Percentiles rank a stretch among this genome's conserved stretches.
These are phyloP conservation scores for Lepilemur septentrionalis DNA, from an alignment of 2,797 vertebrate species.

Conservation along the genomic window DNA sequence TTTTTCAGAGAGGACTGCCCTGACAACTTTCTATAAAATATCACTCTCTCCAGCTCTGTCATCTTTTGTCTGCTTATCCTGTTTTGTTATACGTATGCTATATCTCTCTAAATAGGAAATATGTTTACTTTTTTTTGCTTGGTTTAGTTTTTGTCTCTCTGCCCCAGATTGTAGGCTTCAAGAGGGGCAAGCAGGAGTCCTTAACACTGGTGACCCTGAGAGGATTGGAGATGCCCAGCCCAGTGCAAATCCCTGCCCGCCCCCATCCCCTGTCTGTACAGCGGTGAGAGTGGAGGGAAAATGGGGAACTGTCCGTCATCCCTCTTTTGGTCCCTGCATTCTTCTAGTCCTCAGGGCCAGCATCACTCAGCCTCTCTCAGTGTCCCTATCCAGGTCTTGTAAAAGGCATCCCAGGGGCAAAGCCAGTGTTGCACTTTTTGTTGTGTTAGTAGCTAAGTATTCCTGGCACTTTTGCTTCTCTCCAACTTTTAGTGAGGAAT, in stretches of 20 bases:
- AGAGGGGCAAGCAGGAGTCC: background rate
- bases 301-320: too few species aligned
- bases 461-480: fast-evolving
- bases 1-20: background rate
- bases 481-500: background rate
- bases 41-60: background rate
- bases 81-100: background rate
- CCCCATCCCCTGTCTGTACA: too few species aligned
- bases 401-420: background rate
- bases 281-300: too few species aligned
- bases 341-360: background rate
- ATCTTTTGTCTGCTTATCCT: background rate
- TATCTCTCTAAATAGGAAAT: background rate
- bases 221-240: background rate
- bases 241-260: too few species aligned
- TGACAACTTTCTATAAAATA: background rate
- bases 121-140: background rate
- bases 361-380: background rate
- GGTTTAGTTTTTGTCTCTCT: background rate
- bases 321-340: background rate
- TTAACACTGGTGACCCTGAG: background rate
- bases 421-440: too few species aligned
- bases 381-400: background rate
- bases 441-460: background rate
- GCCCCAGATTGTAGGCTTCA: background rate